Evolutionary conservation across 1,140 invertebrate species (phyloP).

Genomic region (Euura saliciscinereae): DNA sequence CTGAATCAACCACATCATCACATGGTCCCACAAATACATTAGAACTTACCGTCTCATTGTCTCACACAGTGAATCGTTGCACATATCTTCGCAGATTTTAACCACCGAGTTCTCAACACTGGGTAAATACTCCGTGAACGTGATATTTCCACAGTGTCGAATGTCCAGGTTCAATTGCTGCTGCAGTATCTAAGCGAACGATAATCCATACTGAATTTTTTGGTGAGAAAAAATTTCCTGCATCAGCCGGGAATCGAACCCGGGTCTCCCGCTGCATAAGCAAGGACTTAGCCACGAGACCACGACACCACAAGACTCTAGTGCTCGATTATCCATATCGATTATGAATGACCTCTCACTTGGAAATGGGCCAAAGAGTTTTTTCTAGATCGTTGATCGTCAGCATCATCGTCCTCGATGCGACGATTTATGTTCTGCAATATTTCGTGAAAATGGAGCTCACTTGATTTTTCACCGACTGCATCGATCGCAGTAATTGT

Average conservation of each 20-base stretch:
- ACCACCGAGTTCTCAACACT: conserved; percentile 12
- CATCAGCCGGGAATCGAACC: no score
- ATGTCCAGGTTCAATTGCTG: conserved; percentile 23
- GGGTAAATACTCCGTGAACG: conserved; percentile 23
- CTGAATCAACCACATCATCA: background rate
- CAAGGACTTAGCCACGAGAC: no score
- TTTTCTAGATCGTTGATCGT: background rate
- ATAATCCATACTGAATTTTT: no score
- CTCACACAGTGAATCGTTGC: conserved; percentile 28
- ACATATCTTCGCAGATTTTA: conserved; percentile 20
- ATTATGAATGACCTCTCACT: no score
- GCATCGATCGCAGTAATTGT: no score
- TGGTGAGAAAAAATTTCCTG: no score
- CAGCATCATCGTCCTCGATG: background rate
- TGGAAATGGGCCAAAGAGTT: no score
- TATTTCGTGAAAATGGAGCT: background rate
- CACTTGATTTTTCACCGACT: no score
- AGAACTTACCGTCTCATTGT: conserved; percentile 21
- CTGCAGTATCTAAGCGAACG: conserved; percentile 19
- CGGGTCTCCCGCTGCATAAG: no score
- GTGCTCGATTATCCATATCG: no score
- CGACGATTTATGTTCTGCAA: background rate
- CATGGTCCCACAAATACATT: background rate
- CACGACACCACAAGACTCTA: no score
- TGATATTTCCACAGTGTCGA: conserved; percentile 24